phyloP scores from a whole-genome alignment of 1,140 invertebrate genomes.

The Pseudomyrmex pallidus region DNA sequence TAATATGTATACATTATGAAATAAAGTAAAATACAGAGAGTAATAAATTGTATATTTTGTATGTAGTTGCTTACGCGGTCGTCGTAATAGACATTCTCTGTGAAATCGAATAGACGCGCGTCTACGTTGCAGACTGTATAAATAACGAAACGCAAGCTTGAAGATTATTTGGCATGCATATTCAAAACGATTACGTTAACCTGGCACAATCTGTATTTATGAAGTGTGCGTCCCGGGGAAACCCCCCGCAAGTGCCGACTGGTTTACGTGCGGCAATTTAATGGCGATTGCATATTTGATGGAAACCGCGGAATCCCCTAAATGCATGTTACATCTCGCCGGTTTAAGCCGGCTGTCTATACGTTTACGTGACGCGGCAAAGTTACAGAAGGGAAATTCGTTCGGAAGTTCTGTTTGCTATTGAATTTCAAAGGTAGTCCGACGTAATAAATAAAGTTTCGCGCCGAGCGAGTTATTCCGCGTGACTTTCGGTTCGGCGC shows the following conservation, averaged over 20 bases:
- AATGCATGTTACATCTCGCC: not conserved
- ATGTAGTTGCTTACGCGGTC: not conserved
- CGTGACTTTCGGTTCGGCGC: conserved; percentile 19
- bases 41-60: too few species aligned
- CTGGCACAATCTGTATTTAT: conserved; percentile 55
- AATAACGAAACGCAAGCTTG: conserved; percentile 12
- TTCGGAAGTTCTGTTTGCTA: conserved; percentile 27
- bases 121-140: not conserved
- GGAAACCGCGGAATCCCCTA: conserved; percentile 47
- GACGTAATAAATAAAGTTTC: conserved; percentile 70
- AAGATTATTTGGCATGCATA: conserved; percentile 11
- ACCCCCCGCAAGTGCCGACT: conserved; percentile 1
- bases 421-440: conserved; percentile 69
- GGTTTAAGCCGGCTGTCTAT: conserved; percentile 11
- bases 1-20: too few species aligned
- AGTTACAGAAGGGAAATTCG: conserved; percentile 49
- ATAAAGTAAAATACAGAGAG: too few species aligned
- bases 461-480: conserved; percentile 29
- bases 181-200: conserved; percentile 41
- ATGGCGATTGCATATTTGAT: conserved; percentile 66
- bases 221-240: conserved; percentile 25
- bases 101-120: not conserved
- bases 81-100: not conserved
- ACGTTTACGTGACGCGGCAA: conserved; percentile 4
- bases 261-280: conserved; percentile 33